These are phyloP conservation scores for Cepaea hortensis DNA, from an alignment of 2,888 invertebrate genomes.

Conservation along the genomic window DNA sequence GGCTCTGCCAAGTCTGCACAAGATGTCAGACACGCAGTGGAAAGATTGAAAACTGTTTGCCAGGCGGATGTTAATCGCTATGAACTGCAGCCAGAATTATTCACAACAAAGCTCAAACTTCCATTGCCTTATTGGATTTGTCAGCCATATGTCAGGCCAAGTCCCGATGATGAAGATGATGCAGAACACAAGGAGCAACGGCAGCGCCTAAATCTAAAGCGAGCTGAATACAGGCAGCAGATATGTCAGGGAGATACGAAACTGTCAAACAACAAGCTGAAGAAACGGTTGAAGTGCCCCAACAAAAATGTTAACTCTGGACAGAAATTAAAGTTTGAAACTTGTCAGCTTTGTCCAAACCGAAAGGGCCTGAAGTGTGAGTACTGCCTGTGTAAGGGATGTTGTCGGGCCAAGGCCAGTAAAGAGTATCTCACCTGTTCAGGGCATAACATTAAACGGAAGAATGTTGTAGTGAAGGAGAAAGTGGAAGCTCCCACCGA, in stretches of 20 bases:
- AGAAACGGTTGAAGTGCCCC: slow-evolving; percentile 87
- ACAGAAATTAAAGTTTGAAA: slow-evolving; percentile 63
- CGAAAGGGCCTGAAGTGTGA: slow-evolving; percentile 57
- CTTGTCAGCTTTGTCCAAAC: slow-evolving; percentile 66
- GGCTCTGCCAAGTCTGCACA: slow-evolving; percentile 86
- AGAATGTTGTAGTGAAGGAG: slow-evolving; percentile 6
- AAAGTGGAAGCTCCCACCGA: neutral
- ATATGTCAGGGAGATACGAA: slow-evolving; percentile 57
- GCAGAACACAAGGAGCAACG: slow-evolving; percentile 83
- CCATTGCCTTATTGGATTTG: slow-evolving; percentile 94
- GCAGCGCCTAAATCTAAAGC: slow-evolving; percentile 72
- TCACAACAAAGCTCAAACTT: slow-evolving; percentile 77
- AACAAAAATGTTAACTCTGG: slow-evolving; percentile 78
- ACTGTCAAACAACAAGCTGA: slow-evolving; percentile 88
- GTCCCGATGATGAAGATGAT: slow-evolving; percentile 57
- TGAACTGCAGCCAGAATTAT: slow-evolving; percentile 56
- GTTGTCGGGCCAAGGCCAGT: slow-evolving; percentile 47
- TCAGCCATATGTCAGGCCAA: slow-evolving; percentile 90
- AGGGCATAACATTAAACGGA: slow-evolving; percentile 47
- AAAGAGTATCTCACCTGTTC: slow-evolving; percentile 43
- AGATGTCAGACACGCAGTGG: slow-evolving; percentile 83
- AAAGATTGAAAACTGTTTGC: slow-evolving; percentile 82
- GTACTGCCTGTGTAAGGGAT: slow-evolving; percentile 47
- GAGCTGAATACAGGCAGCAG: slow-evolving; percentile 62
- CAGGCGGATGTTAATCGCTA: slow-evolving; percentile 77